Evolutionary conservation across 2,113 vertebrate species (phyloP), one percentile per base, ranked within the genome.

Genomic region (Propithecus coquereli): DNA sequence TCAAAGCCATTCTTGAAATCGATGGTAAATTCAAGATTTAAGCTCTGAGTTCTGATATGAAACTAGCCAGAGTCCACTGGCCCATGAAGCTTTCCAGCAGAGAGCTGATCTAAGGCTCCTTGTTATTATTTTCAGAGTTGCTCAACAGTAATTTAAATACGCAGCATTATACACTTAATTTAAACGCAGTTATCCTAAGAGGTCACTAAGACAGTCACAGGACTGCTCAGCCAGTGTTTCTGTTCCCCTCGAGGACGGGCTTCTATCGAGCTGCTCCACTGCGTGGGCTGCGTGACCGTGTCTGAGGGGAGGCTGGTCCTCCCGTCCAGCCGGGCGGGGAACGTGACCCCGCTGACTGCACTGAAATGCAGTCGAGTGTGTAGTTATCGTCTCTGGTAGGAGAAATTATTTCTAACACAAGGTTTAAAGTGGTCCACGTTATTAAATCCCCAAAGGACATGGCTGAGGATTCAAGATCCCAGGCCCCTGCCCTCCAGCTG

Each of bases 121-220:
- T 59, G 54, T 88, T 34, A 40, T 66, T 82, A 91, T 76, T 80
- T 93, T 76, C 81, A 93, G 52, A 96, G 66, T 25, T 94, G 30
- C 27, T 89, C 30, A 68, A 47, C 1, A 66, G 50, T 54, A 91
- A 73, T 57, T 82, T 91, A 94, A 90, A 77, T 25, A 91, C 47
- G 13, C 4, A 65, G 11, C 68, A 45, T 87, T 82, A 85, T 40
- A 54, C 6, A 40, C 16, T 59, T 84, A 43, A 79, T 30, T 52
- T 22, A 91, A 79, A 76, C 79, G 8, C 65, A 59, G n/a, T 50
- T 47, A 66, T 81, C 71, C 87, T 79, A 57, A 43, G 12, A 91
- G 65, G 37, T 37, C 37, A 82, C 23, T 65, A 43, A 88, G 37
- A 82, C 32, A 88, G 43, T 88, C 71, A 32, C 12, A 66, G 61